phyloP scores from a whole-genome alignment of 2,113 vertebrate genomes.

The Corythaixoides concolor region DNA sequence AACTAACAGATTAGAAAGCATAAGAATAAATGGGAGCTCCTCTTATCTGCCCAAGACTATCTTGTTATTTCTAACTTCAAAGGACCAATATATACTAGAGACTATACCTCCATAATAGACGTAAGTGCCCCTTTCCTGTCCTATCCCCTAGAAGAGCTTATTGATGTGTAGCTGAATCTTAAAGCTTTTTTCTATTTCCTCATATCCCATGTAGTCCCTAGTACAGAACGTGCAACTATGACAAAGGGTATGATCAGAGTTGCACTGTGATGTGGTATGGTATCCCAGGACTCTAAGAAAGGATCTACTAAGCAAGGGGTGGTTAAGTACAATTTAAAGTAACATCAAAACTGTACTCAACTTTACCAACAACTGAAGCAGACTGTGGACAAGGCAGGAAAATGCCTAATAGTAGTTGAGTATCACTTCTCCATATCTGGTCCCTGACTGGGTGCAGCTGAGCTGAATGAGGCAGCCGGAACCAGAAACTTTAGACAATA shows the following conservation, averaged over 20 bases:
- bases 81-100: neutral
- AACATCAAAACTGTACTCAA: neutral
- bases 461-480: neutral
- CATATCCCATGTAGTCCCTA: neutral
- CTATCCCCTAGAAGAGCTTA: neutral
- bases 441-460: neutral
- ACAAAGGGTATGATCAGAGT: neutral
- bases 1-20: neutral
- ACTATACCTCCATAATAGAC: neutral
- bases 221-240: neutral
- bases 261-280: neutral
- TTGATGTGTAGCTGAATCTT: neutral
- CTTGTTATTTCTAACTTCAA: neutral
- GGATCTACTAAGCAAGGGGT: neutral
- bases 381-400: neutral
- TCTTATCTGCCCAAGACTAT: neutral
- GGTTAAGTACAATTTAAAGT: neutral
- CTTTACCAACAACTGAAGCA: neutral
- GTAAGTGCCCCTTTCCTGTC: neutral
- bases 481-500: neutral
- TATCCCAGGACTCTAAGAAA: neutral
- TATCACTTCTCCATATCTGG: neutral
- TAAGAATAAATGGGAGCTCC: neutral
- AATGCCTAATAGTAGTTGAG: neutral
- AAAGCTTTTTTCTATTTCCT: neutral